These are phyloP conservation scores for Oreohelix idahoensis DNA, from an alignment of 1,140 invertebrate species.

Conservation along the genomic window DNA sequence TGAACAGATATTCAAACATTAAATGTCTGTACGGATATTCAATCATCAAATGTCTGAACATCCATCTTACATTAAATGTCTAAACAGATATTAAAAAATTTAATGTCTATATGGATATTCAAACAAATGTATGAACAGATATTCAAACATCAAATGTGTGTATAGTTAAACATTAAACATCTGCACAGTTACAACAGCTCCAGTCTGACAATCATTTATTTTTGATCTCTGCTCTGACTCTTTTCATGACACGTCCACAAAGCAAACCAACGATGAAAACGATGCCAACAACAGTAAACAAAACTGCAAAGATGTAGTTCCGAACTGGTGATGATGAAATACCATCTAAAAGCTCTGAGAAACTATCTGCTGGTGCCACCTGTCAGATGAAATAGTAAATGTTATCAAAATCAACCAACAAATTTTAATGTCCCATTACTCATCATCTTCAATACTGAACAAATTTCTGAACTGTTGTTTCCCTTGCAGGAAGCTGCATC, in stretches of 20 bases:
- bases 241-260: constrained; percentile 84
- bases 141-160: no score
- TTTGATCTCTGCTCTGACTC: constrained; percentile 72
- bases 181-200: not conserved
- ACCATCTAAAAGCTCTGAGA: constrained; percentile 82
- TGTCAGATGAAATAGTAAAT: constrained; percentile 61
- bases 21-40: no score
- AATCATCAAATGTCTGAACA: no score
- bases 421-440: no score
- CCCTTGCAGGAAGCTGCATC: no score
- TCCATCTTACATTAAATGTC: no score
- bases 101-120: no score
- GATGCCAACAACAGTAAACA: constrained; percentile 81
- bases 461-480: no score
- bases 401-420: not conserved
- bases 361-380: constrained; percentile 78
- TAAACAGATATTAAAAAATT: no score
- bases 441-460: no score
- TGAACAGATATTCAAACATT: no score
- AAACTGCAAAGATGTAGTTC: constrained; percentile 79
- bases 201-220: constrained; percentile 47
- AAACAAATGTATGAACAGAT: no score
- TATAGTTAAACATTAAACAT: not conserved
- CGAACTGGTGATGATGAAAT: constrained; percentile 82
- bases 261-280: constrained; percentile 88